These are phyloP conservation scores for Ceyx cyanopectus DNA, from an alignment of 2,113 vertebrate genomes.

Conservation along the genomic window DNA sequence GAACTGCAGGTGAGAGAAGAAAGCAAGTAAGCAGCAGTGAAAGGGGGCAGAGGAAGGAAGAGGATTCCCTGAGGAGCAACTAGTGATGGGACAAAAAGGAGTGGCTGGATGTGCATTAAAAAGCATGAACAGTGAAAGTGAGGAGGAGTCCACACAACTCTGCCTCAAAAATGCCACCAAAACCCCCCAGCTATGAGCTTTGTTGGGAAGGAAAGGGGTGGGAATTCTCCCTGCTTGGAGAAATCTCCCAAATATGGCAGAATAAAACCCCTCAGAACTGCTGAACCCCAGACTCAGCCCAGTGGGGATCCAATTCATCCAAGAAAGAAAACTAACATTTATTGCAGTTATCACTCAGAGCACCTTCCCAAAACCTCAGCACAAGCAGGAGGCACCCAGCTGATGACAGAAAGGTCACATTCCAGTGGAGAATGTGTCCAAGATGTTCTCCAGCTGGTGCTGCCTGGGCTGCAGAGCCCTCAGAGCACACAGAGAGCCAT, in stretches of 20 bases:
- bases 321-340: background rate
- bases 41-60: background rate
- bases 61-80: background rate
- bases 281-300: background rate
- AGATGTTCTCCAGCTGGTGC: background rate
- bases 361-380: background rate
- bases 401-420: background rate
- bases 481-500: background rate
- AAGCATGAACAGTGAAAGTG: background rate
- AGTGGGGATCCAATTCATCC: background rate
- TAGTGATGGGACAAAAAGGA: background rate
- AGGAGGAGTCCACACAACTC: background rate
- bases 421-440: background rate
- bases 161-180: background rate
- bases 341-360: background rate
- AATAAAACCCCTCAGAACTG: background rate
- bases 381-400: background rate
- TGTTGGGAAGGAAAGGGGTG: background rate
- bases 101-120: background rate
- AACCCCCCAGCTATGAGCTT: background rate
- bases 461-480: background rate
- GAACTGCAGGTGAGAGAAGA: constrained; percentile 72
- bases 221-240: background rate
- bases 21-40: background rate
- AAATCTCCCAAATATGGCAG: background rate